Conservation (phyloP, 2,888 invertebrate genomes). For the Dastarcus helophoroides region DNA sequence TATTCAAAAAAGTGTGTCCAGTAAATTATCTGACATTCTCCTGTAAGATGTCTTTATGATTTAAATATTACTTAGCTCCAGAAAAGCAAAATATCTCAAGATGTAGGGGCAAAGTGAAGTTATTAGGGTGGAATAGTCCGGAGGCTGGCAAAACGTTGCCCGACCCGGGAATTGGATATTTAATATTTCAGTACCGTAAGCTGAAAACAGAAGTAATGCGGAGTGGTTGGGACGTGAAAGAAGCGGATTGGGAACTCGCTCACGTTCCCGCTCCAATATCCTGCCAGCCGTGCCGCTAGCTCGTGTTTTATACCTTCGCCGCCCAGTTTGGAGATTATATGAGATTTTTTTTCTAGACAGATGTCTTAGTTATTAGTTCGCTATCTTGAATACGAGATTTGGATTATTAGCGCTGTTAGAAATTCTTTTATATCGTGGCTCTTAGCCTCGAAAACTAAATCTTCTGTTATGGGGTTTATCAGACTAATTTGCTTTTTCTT, state of each 20-base stretch:
- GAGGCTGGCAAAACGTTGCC: background rate
- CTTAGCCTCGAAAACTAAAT: too few relatives aligned
- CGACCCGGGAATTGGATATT: slow-evolving; percentile 21
- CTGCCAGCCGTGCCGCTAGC: slow-evolving; percentile 19
- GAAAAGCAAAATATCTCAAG: too few relatives aligned
- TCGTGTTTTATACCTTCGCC: slow-evolving; percentile 9
- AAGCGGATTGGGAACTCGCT: slow-evolving; percentile 33
- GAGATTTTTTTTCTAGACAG: slow-evolving; percentile 31
- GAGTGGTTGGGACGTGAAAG: slow-evolving; percentile 25
- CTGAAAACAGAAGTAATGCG: slow-evolving; percentile 35
- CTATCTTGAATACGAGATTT: slow-evolving; percentile 30
- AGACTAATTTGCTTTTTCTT: too few relatives aligned
- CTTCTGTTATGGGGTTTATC: too few relatives aligned
- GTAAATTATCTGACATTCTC: too few relatives aligned
- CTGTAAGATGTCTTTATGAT: too few relatives aligned
- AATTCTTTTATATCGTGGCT: too few relatives aligned
- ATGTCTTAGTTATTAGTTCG: slow-evolving; percentile 32
- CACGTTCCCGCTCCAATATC: slow-evolving; percentile 31
- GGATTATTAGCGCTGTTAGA: too few relatives aligned
- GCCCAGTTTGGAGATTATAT: slow-evolving; percentile 20
- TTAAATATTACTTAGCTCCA: too few relatives aligned
- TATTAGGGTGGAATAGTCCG: too few relatives aligned
- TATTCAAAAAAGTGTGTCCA: too few relatives aligned
- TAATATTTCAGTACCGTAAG: slow-evolving; percentile 34
- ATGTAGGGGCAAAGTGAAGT: too few relatives aligned